A percentile compares a stretch with the other conserved stretches of the same genome.
Conservation (phyloP, 2,797 vertebrate species). For the Anabas testudineus region DNA sequence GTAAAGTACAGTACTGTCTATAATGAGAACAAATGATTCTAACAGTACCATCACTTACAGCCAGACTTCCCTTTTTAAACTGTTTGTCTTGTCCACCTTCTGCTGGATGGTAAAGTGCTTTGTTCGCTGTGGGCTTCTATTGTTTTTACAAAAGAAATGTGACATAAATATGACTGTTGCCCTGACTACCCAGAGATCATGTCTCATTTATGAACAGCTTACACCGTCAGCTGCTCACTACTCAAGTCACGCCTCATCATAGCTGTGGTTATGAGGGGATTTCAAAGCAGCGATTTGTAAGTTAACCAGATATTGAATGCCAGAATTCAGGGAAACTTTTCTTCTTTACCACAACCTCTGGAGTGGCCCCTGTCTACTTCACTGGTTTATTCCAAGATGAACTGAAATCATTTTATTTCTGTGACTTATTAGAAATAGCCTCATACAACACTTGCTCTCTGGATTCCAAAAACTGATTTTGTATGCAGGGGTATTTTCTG, state of each 20-base stretch:
- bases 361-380: neutral
- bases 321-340: slow-evolving; percentile 2
- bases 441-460: slow-evolving; percentile 5
- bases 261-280: neutral
- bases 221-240: no score
- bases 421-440: neutral
- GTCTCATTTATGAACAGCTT: slow-evolving; percentile 5
- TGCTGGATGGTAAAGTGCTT: slow-evolving; percentile 1
- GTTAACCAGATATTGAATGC: neutral
- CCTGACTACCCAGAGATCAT: neutral
- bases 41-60: neutral
- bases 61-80: slow-evolving; percentile 1
- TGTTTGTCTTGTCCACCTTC: neutral
- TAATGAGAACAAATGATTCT: neutral
- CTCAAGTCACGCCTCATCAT: neutral
- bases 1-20: neutral
- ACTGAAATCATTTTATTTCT: neutral
- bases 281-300: slow-evolving; percentile 13
- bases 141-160: slow-evolving; percentile 7
- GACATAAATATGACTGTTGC: slow-evolving; percentile 4
- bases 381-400: neutral
- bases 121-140: no score
- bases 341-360: neutral
- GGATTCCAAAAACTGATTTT: slow-evolving; percentile 14
- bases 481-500: neutral